Percentiles rank a stretch among this genome's conserved stretches.
phyloP scores from a whole-genome alignment of 1,140 invertebrate genomes.

The Musca vetustissima region DNA sequence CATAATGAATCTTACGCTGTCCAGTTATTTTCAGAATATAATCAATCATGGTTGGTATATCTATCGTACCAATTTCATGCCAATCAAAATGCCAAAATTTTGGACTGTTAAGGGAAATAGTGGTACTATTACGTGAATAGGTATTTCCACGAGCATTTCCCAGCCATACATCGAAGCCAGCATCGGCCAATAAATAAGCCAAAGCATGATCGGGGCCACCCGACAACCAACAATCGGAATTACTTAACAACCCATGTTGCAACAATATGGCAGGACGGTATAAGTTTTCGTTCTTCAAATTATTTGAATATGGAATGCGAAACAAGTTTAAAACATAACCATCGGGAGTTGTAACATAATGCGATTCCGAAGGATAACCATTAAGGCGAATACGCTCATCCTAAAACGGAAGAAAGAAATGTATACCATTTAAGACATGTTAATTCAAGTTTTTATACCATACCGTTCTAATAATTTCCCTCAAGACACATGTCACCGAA shows the following conservation, averaged over 20 bases:
- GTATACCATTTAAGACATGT: no score
- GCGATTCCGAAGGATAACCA: slow-evolving; percentile 62
- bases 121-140: slow-evolving; percentile 55
- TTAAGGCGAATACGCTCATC: slow-evolving; percentile 42
- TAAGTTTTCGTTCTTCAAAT: slow-evolving; percentile 39
- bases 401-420: slow-evolving; percentile 32
- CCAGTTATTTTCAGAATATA: slow-evolving; percentile 58
- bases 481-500: no score
- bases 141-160: slow-evolving; percentile 48
- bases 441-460: no score
- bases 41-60: slow-evolving; percentile 63
- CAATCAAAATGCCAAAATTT: slow-evolving; percentile 64
- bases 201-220: slow-evolving; percentile 62
- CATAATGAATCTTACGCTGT: slow-evolving; percentile 59
- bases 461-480: no score
- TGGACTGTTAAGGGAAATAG: slow-evolving; percentile 55
- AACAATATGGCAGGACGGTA: slow-evolving; percentile 56
- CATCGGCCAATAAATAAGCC: slow-evolving; percentile 57
- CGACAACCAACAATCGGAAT: slow-evolving; percentile 68
- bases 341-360: slow-evolving; percentile 58
- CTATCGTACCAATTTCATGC: slow-evolving; percentile 64
- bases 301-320: slow-evolving; percentile 53
- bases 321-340: slow-evolving; percentile 60
- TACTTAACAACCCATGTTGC: slow-evolving; percentile 72
- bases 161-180: slow-evolving; percentile 73